phyloP scores from a whole-genome alignment of 2,888 invertebrate species.

The Diaphora mendica region DNA sequence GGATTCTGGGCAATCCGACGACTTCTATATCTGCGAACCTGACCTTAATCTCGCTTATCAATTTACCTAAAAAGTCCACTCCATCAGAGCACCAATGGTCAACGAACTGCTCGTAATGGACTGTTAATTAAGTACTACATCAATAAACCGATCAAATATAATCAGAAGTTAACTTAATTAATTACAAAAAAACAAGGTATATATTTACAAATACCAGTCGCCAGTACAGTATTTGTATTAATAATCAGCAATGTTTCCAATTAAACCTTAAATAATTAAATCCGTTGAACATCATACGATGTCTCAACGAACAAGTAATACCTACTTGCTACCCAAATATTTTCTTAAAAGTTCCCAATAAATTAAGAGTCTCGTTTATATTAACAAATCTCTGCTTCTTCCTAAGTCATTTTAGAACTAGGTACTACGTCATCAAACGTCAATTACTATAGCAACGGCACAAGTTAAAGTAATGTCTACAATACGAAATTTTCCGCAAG shows the following conservation, averaged over 20 bases:
- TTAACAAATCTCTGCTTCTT: neutral
- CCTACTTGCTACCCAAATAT: too few relatives aligned
- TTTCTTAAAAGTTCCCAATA: too few relatives aligned
- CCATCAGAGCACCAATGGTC: neutral
- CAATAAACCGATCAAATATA: neutral
- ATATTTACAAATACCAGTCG: neutral
- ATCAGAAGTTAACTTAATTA: neutral
- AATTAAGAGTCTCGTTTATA: neutral
- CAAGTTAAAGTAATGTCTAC: slow-evolving; percentile 16
- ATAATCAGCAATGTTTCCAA: too few relatives aligned
- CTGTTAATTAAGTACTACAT: neutral
- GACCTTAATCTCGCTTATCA: neutral
- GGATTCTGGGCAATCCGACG: neutral
- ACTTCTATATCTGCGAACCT: neutral
- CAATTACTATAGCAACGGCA: neutral
- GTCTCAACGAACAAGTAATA: neutral
- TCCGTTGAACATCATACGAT: neutral
- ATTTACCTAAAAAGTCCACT: neutral
- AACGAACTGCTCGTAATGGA: neutral
- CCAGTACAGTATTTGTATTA: too few relatives aligned
- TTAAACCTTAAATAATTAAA: neutral
- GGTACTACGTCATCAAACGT: neutral
- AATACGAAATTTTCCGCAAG: slow-evolving; percentile 21
- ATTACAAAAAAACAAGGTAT: neutral
- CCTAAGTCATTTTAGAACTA: neutral